Base-by-base conservation (phyloP, 2,888 invertebrate species). In the Eupeodes luniger region DNA sequence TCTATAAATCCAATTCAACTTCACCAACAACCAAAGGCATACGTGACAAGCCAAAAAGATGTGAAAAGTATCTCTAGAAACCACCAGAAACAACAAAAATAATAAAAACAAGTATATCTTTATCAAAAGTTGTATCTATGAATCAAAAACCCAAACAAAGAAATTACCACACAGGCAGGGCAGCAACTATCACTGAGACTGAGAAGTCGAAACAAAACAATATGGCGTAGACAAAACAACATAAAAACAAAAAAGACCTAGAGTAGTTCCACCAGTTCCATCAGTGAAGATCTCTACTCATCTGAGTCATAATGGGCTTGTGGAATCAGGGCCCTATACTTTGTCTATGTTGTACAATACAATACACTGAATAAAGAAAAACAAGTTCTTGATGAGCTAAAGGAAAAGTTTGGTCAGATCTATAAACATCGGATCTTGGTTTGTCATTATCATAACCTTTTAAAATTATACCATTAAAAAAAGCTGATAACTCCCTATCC, bases 141-240 rank as follows among this genome's bases (percentile, higher is more conserved):
- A 81, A 61, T 69, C 44, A 74, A 64, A 72, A 72, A 49, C 53
- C 34, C 70, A 82, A 82, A 83, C 82, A 78, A 83, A 83, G 70
- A 82, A 82, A 82, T 70, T 53, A 70, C 77, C 77, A 77, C 82
- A 82, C 70, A 62, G 51, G 51, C 57, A 70, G 67, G 51, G 67
- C 69, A 53, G 53, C 53, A 69, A 69, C 53, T 40, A n/a, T n/a
- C 9, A 40, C 27, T 27, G 27, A 27, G 27, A 27, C 27, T 55
- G 36, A 53, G 47, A 47, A 40, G 9, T 49, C 3, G 40, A 40
- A 40, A 66, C 9, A 59, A 59, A 4, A 59, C 34, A 59, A 59
- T 47, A 47, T 72, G 44, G 47, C 47, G n/a, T 72, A 57, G 57
- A 72, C n/a, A 47, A 59, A 16, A 34, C 59, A 12, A 12, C 36